phyloP scores from a whole-genome alignment of 2,113 vertebrate genomes.

The Acanthisitta chloris region DNA sequence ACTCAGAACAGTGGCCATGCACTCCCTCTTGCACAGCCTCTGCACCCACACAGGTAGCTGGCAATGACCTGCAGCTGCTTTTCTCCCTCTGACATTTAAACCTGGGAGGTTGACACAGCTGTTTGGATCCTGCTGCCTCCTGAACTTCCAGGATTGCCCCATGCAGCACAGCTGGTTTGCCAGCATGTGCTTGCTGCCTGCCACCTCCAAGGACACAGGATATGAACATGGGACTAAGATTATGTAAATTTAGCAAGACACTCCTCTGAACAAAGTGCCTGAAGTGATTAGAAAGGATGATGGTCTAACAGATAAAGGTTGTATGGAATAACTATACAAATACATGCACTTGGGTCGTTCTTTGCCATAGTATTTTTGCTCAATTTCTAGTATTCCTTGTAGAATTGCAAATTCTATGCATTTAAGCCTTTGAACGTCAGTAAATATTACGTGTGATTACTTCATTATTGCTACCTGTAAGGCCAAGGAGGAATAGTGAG shows the following conservation, averaged over 20 bases:
- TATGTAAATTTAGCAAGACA: neutral
- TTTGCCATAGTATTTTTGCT: neutral
- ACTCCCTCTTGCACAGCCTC: neutral
- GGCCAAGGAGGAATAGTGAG: neutral
- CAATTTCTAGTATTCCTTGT: neutral
- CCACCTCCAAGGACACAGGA: neutral
- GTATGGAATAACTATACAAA: neutral
- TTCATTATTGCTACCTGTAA: neutral
- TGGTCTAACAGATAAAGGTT: neutral
- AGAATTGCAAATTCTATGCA: neutral
- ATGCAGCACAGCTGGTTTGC: neutral
- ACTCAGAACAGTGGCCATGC: neutral
- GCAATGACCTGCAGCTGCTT: neutral
- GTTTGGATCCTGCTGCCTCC: neutral
- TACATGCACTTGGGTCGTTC: neutral
- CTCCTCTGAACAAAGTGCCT: neutral
- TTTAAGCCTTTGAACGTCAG: neutral
- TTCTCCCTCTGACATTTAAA: neutral
- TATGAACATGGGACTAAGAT: neutral
- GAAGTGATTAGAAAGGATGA: neutral
- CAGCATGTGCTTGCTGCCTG: fast-evolving
- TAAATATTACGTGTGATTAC: neutral
- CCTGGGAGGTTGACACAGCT: neutral
- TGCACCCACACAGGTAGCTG: neutral
- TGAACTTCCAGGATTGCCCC: neutral